Conservation (phyloP, 2,113 vertebrate genomes). For the Nannobrachium achirus region DNA sequence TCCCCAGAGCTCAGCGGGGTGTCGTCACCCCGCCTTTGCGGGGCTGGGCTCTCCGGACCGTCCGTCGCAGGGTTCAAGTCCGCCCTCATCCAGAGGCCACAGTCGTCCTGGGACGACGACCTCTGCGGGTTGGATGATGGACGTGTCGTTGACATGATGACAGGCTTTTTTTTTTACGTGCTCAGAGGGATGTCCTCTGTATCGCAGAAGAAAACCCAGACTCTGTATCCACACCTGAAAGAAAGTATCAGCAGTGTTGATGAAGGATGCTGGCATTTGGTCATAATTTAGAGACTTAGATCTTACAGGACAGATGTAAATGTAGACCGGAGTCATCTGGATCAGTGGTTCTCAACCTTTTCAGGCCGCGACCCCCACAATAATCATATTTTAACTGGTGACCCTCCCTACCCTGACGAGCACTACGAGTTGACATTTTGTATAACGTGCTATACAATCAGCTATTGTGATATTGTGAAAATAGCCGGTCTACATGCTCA, state of each 20-base stretch:
- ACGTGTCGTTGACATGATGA: slow-evolving; percentile 39
- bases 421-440: too few species aligned
- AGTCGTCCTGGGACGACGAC: slow-evolving; percentile 20
- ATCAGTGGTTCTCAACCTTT: too few species aligned
- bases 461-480: too few species aligned
- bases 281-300: too few species aligned
- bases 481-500: too few species aligned
- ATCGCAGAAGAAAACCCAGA: background rate
- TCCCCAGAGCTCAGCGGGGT: background rate
- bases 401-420: too few species aligned
- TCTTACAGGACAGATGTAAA: too few species aligned
- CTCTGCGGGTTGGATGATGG: slow-evolving; percentile 2
- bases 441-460: too few species aligned
- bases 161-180: slow-evolving; percentile 6
- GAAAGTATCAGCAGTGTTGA: slow-evolving; percentile 9
- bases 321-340: too few species aligned
- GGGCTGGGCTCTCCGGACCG: background rate
- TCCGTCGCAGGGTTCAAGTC: slow-evolving; percentile 11
- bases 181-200: background rate
- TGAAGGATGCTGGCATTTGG: too few species aligned
- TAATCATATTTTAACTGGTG: too few species aligned
- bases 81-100: slow-evolving; percentile 41
- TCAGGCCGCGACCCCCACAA: too few species aligned
- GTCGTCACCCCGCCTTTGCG: background rate
- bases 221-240: slow-evolving; percentile 12